Evolutionary conservation across 2,888 invertebrate species (phyloP), one percentile per base, ranked within the genome.

Genomic region (Omphaloscelis lunosa): DNA sequence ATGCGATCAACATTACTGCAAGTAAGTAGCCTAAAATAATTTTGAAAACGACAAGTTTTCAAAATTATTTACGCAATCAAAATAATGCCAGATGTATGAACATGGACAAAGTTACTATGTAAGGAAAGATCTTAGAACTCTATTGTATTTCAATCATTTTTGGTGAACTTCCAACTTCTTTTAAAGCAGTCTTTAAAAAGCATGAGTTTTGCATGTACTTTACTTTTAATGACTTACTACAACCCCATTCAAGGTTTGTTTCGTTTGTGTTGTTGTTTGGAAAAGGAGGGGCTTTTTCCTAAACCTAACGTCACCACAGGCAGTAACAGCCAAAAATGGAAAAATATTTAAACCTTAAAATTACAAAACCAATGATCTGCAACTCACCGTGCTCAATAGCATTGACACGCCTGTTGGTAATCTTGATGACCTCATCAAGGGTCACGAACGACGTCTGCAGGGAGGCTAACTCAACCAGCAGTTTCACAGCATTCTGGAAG

Each of bases 371-470:
- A 58, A 27, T 45, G 12, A 34, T 45, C 0, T 41, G 2, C 4
- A 51, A 86, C 96, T 95, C 93, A 98, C 99, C 99, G 91, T 99
- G 99, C 96, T 99, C 99, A 95, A 99, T 99, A 91, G 99, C 99
- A 94, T 99, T 99, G 34, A 99, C 99, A 98, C 99, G 98, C 91
- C 99, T 97, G 95, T 99, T 99, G 45, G 99, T 99, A 86, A 99
- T 98, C 97, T 99, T 99, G 92, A 99, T 99, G 73, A 99, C 99
- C 95, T 99, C 99, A 95, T 99, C 99, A 69, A 99, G 97, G 41
- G 99, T 99, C 27, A 99, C 99, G 93, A 99, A 99, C 5, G 99
- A 99, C 0, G 99, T 99, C 96, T 99, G 99, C 90, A 99, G 97
- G 0, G 99, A 99, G 3, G 99, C 99, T 91, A 99, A 97, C 94